These are phyloP conservation scores for Hydrozoanthus gracilis DNA, from an alignment of 92 coral and sea anemone genomes.

Conservation along the genomic window DNA sequence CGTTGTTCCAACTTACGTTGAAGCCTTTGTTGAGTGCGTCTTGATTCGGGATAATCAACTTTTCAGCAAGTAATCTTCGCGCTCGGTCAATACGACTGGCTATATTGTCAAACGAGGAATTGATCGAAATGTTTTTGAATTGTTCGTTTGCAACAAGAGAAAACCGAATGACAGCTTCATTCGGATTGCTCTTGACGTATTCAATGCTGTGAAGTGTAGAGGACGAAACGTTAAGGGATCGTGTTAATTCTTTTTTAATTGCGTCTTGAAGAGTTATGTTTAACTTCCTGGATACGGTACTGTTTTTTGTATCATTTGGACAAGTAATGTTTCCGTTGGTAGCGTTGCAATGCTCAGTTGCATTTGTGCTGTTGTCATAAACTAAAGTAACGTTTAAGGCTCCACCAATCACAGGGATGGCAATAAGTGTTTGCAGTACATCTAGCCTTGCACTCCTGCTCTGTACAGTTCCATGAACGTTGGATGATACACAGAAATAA, in stretches of 20 bases:
- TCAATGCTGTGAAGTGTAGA: background rate
- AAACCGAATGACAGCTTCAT: background rate
- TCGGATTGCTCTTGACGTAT: background rate
- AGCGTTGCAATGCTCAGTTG: background rate
- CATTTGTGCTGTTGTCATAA: background rate
- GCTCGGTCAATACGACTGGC: constrained; percentile 22
- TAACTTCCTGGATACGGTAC: background rate
- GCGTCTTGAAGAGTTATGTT: background rate
- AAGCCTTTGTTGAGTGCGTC: constrained; percentile 10
- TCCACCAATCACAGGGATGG: constrained; percentile 44
- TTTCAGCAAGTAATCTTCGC: constrained; percentile 14
- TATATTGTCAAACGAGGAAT: background rate
- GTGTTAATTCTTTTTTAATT: background rate
- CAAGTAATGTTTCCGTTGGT: background rate
- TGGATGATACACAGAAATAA: constrained; percentile 57
- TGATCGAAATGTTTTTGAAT: background rate
- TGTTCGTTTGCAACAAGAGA: constrained; percentile 18
- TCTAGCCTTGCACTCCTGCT: constrained; percentile 58
- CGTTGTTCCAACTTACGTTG: constrained; percentile 9
- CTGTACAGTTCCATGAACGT: constrained; percentile 29
- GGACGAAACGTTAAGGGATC: constrained; percentile 1
- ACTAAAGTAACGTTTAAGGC: background rate
- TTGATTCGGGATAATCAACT: constrained; percentile 11
- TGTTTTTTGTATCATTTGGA: background rate
- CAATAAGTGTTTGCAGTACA: constrained; percentile 33